Percentiles rank a stretch among this genome's conserved stretches.
Conservation (phyloP, 2,888 invertebrate genomes). For the Keiferia lycopersicella region DNA sequence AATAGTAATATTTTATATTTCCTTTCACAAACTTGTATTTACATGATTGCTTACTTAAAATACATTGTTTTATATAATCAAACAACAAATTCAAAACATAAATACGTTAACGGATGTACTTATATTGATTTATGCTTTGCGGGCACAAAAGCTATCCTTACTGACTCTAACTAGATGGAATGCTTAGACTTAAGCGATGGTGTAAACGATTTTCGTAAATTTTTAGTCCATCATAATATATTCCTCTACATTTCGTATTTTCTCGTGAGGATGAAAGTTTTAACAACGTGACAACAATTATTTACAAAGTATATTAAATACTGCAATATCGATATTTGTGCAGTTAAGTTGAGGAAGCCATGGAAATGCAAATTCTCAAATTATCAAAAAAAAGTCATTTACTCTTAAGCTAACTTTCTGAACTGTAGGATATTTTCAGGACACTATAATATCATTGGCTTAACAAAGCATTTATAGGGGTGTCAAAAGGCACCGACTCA, state of each 20-base stretch:
- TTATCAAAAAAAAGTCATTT: background rate
- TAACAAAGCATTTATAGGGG: conserved; percentile 19
- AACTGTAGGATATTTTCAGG: background rate
- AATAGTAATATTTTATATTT: conserved; percentile 67
- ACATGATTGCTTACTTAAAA: conserved; percentile 76
- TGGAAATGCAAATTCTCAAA: background rate
- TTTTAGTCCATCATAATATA: conserved; percentile 6
- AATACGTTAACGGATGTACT: conserved; percentile 68
- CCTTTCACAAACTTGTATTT: conserved; percentile 78
- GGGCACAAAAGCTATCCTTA: conserved; percentile 22
- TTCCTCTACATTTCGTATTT: background rate
- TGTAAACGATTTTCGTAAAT: background rate
- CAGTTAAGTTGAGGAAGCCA: conserved; percentile 51
- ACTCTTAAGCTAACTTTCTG: background rate
- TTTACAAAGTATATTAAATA: conserved; percentile 66
- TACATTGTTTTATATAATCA: conserved; percentile 58
- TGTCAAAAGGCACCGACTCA: conserved; percentile 34
- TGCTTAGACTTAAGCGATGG: conserved; percentile 47
- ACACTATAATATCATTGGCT: background rate
- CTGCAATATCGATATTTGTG: conserved; percentile 66
- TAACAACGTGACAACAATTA: conserved; percentile 53
- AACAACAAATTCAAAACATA: conserved; percentile 68
- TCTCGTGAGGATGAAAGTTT: conserved; percentile 25
- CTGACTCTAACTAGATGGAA: conserved; percentile 54
- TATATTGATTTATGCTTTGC: conserved; percentile 56